Evolutionary conservation across 2,113 vertebrate species (phyloP).

Genomic region (Lota lota): DNA sequence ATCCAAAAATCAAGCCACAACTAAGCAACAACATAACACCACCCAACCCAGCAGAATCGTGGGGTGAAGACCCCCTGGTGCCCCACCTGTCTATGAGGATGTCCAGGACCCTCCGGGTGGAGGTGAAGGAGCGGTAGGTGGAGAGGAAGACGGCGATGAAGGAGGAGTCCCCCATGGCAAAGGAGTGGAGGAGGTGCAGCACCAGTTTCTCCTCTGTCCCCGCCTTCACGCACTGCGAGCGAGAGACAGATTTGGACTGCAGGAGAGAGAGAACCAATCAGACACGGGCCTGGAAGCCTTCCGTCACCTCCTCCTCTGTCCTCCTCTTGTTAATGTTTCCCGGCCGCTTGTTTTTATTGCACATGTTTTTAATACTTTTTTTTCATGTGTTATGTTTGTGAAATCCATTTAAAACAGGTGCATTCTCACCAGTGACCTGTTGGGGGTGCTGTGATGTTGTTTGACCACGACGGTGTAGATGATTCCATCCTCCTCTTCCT

Average conservation of each 20-base stretch:
- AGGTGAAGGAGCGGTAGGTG: constrained; percentile 84
- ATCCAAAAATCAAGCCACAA: not conserved
- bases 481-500: constrained; percentile 80
- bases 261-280: not conserved
- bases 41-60: not conserved
- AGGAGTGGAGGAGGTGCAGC: constrained; percentile 80
- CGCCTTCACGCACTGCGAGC: constrained; percentile 76
- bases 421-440: constrained; percentile 44
- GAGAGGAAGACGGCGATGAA: constrained; percentile 83
- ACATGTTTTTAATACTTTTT: no score
- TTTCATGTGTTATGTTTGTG: no score
- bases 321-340: no score
- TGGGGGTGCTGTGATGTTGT: constrained; percentile 45
- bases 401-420: no score
- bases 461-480: constrained; percentile 79
- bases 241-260: constrained; percentile 23
- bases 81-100: constrained; percentile 81
- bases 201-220: constrained; percentile 83
- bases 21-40: not conserved
- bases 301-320: no score
- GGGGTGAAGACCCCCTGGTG: not conserved
- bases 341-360: no score
- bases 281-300: not conserved
- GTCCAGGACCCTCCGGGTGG: constrained; percentile 72
- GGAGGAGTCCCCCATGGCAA: constrained; percentile 75